A percentile compares a stretch with the other conserved stretches of the same genome.
phyloP scores from a whole-genome alignment of 2,113 vertebrate species.

The Apteryx mantelli region DNA sequence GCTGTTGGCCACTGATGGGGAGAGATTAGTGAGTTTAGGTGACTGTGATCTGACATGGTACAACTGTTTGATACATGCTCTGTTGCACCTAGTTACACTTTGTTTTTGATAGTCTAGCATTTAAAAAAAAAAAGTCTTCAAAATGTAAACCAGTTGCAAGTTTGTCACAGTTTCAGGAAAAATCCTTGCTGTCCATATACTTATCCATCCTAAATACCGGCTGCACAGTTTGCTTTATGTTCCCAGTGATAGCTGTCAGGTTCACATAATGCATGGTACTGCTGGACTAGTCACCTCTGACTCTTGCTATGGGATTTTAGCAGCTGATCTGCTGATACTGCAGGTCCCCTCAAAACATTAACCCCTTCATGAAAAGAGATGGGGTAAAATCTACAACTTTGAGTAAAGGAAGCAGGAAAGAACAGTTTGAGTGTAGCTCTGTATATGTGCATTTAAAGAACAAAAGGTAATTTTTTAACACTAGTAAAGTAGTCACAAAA shows the following conservation, averaged over 20 bases:
- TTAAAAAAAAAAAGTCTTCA: background rate
- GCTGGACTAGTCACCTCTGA: background rate
- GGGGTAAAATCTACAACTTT: background rate
- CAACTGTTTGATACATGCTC: background rate
- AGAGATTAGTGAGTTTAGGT: accelerated
- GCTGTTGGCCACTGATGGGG: background rate
- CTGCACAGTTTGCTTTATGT: background rate
- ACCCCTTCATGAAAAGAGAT: background rate
- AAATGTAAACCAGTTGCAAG: background rate
- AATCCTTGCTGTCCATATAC: background rate
- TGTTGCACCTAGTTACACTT: background rate
- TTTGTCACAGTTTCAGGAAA: background rate
- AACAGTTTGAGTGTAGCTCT: background rate
- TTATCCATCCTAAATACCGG: background rate
- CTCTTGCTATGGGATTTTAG: background rate
- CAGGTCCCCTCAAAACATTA: background rate
- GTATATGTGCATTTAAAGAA: background rate
- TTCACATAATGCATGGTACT: background rate
- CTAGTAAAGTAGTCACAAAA: background rate
- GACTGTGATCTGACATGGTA: background rate
- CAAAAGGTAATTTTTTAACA: background rate
- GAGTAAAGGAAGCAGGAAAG: background rate
- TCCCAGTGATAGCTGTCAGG: background rate
- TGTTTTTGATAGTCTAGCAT: background rate
- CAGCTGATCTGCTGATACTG: background rate